These are phyloP conservation scores for Eledone cirrhosa DNA, from an alignment of 2,888 invertebrate species.

Conservation along the genomic window DNA sequence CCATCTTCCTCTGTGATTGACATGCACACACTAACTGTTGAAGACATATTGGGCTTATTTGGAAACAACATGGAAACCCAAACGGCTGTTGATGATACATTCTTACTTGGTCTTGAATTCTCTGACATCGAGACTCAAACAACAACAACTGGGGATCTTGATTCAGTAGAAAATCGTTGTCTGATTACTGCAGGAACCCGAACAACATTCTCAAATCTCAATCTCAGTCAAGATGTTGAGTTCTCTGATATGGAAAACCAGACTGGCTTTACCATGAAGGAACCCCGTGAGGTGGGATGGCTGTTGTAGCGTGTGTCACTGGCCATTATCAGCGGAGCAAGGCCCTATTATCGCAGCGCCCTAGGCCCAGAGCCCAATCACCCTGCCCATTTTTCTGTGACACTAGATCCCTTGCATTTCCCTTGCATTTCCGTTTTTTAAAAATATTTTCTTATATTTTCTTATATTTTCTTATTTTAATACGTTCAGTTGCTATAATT, in stretches of 20 bases:
- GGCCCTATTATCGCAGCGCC: too few species aligned
- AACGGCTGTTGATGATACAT: constrained; percentile 47
- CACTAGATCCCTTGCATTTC: too few species aligned
- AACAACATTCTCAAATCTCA: constrained; percentile 4
- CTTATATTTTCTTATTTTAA: too few species aligned
- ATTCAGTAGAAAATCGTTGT: not conserved
- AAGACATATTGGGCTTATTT: constrained; percentile 48
- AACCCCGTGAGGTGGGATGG: too few species aligned
- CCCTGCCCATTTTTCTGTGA: too few species aligned
- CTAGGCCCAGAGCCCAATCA: too few species aligned
- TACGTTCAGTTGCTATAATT: too few species aligned
- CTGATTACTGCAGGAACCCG: constrained; percentile 34
- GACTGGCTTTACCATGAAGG: not conserved
- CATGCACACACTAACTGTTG: constrained; percentile 55
- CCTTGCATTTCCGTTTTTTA: too few species aligned
- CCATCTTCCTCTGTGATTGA: constrained; percentile 15
- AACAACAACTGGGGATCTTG: constrained; percentile 17
- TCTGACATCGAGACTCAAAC: constrained; percentile 49
- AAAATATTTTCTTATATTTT: too few species aligned
- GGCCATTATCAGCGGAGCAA: too few species aligned
- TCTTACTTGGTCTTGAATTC: constrained; percentile 39
- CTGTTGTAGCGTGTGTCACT: too few species aligned
- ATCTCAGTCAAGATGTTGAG: constrained; percentile 15
- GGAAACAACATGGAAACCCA: constrained; percentile 61
- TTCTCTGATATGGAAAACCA: constrained; percentile 32